Base-by-base conservation (phyloP, 2,888 invertebrate genomes). In the Dynastes hyllus region DNA sequence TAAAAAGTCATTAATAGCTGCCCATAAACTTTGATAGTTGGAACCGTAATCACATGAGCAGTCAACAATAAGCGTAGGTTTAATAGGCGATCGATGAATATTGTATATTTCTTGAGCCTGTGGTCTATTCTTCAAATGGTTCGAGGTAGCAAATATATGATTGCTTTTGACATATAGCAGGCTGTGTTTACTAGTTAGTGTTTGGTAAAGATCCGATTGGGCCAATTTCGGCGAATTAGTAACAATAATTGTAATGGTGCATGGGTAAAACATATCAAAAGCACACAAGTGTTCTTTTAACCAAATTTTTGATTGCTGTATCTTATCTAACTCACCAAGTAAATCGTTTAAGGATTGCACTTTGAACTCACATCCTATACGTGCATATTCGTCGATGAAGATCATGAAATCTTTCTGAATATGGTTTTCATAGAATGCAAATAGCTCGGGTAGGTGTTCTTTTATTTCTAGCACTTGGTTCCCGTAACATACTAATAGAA, bases 301-400 rank as follows among this genome's bases (percentile, higher is more conserved):
- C 6, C 69, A 51, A 27, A 69, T 51, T 29, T 69, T 53, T 0
- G 50, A 69, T 50, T 53, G 51, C 9, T 50, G 22, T 11, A 69
- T 69, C 5, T 22, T 27, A 51, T 69, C 51, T 22, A 69, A 29
- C 27, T 69, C 40, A 0, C 32, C 29, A 3, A 69, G 27, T 13
- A 69, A 69, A 69, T 69, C 69, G 27, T 69, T 69, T 22, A 69
- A 29, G n/a, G 9, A 51, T 51, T 69, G 69, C 0, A 16, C 27
- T 69, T 69, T 69, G 13, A 32, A 51, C 45, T 45, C 45, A 11
- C 45, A 45, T 45, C 1, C 2, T 45, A 45, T 45, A 69, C 51
- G 29, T 5, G 50, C 3, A n/a, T 50, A 51, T 29, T 27, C 27
- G 3, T 69, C 6, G n/a, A 69, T 50, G n/a, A 69, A 69, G 9